phyloP scores from a whole-genome alignment of 2,113 vertebrate species.

The Eonycteris spelaea region DNA sequence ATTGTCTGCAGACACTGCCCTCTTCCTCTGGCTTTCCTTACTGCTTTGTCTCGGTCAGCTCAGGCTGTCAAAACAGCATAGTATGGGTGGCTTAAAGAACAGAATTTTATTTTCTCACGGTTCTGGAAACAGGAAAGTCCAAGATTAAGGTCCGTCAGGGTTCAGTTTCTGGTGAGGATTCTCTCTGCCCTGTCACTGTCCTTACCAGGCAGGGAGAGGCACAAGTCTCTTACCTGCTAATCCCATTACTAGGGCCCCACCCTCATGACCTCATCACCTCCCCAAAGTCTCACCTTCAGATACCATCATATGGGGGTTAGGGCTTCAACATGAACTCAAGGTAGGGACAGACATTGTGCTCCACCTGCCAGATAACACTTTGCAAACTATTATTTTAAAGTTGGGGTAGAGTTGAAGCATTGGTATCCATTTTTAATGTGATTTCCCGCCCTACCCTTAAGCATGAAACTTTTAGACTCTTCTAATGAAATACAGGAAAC shows the following conservation, averaged over 20 bases:
- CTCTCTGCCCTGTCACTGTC: neutral
- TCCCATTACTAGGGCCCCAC: accelerated
- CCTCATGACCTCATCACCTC: neutral
- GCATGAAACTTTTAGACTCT: neutral
- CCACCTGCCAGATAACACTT: neutral
- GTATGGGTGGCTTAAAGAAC: neutral
- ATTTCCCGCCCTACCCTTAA: neutral
- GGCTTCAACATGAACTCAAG: neutral
- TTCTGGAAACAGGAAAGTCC: neutral
- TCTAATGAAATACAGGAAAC: neutral
- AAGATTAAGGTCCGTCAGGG: neutral
- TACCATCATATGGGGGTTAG: neutral
- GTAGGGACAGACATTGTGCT: too few relatives aligned
- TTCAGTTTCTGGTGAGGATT: neutral
- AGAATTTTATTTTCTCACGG: neutral
- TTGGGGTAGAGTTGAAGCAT: neutral
- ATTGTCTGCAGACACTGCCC: neutral
- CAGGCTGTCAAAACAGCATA: neutral
- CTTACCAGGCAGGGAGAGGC: neutral
- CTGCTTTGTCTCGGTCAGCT: neutral
- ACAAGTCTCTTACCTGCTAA: neutral
- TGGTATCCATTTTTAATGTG: neutral
- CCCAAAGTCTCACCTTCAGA: neutral
- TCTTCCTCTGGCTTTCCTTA: neutral
- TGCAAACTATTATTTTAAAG: neutral